Conservation (phyloP, 2,888 invertebrate species). For the Athalia rosae region DNA sequence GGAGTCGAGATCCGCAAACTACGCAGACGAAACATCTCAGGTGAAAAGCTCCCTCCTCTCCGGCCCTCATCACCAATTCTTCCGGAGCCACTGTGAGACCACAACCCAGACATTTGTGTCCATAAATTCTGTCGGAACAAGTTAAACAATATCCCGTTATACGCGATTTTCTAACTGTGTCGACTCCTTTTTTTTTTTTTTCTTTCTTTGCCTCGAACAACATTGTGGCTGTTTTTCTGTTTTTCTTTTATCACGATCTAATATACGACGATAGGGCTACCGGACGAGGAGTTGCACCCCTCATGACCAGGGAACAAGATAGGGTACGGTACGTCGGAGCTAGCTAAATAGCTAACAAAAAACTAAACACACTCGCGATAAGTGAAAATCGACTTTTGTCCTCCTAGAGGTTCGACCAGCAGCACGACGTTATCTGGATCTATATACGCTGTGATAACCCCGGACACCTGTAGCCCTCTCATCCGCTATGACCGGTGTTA, state of each 20-base stretch:
- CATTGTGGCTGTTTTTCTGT: too few species aligned
- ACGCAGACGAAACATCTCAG: slow-evolving; percentile 96
- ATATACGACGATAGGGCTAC: too few species aligned
- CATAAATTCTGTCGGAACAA: slow-evolving; percentile 34
- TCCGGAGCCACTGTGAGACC: slow-evolving; percentile 56
- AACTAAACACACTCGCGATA: slow-evolving; percentile 21
- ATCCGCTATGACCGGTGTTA: slow-evolving; percentile 30
- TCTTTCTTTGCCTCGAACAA: too few species aligned
- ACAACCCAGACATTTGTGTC: slow-evolving; percentile 43
- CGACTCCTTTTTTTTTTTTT: too few species aligned
- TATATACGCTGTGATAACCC: neutral
- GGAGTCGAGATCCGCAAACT: slow-evolving; percentile 94
- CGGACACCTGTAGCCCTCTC: slow-evolving; percentile 44
- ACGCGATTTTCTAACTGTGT: neutral
- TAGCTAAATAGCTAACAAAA: slow-evolving; percentile 11
- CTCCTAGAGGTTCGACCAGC: neutral
- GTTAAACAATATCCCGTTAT: slow-evolving; percentile 5
- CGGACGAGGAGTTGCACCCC: too few species aligned
- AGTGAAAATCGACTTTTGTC: slow-evolving; percentile 4
- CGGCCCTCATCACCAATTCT: slow-evolving; percentile 93
- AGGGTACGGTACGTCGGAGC: neutral
- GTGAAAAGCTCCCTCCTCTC: slow-evolving; percentile 98
- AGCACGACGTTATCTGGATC: slow-evolving; percentile 31
- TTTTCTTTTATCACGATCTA: too few species aligned
- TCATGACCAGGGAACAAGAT: neutral